Conservation (phyloP, 2,113 vertebrate genomes). For the Cyprinus carpio region DNA sequence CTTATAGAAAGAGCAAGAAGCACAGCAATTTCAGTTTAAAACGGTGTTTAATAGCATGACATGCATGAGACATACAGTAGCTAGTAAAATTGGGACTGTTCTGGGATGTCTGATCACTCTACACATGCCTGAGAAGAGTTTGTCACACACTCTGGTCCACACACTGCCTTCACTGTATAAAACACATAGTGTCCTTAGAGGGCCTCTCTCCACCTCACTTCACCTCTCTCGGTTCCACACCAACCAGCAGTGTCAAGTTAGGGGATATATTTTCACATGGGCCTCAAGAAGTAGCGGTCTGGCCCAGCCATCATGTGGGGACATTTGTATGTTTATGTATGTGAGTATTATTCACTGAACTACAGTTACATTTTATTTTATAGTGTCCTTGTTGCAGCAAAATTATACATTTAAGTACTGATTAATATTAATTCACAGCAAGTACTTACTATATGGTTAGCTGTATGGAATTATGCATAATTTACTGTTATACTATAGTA, state of each 20-base stretch:
- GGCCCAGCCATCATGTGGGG: constrained; percentile 52
- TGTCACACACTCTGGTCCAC: constrained; percentile 46
- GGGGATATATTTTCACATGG: constrained; percentile 78
- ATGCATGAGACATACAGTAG: not conserved
- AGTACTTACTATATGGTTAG: too few relatives aligned
- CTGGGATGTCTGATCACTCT: not conserved
- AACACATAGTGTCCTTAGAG: constrained; percentile 69
- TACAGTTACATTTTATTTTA: too few relatives aligned
- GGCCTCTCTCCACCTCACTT: constrained; percentile 62
- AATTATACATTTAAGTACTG: too few relatives aligned
- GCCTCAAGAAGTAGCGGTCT: constrained; percentile 77
- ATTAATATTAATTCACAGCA: too few relatives aligned
- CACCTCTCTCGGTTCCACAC: constrained; percentile 67
- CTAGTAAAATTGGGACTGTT: constrained; percentile 2
- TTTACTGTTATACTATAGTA: too few relatives aligned
- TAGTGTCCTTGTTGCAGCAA: not conserved
- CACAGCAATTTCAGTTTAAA: not conserved
- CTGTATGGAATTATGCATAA: too few relatives aligned
- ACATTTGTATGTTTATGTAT: constrained; percentile 32
- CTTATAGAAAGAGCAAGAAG: not conserved
- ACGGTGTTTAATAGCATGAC: not conserved
- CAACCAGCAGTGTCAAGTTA: constrained; percentile 66
- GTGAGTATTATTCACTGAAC: constrained; percentile 1
- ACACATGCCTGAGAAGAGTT: not conserved
- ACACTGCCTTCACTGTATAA: constrained; percentile 63